Percentiles rank a stretch among this genome's conserved stretches.
These are phyloP conservation scores for Heliconius eleuchia DNA, from an alignment of 1,140 invertebrate genomes.

Conservation along the genomic window DNA sequence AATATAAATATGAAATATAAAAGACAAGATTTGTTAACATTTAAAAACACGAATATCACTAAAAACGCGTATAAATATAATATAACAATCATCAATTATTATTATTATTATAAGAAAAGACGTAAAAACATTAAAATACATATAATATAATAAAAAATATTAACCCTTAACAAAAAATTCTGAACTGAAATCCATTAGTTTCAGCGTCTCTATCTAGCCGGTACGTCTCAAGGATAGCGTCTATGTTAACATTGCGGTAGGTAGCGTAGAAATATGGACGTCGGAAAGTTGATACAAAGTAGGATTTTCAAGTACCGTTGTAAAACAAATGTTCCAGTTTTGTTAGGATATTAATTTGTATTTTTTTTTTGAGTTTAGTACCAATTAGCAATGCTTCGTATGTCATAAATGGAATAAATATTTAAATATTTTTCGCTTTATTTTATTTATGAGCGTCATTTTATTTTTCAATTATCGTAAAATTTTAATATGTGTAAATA, in stretches of 20 bases:
- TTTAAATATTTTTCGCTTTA: too few species aligned
- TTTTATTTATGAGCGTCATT: too few species aligned
- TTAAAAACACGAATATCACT: too few species aligned
- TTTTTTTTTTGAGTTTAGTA: not conserved
- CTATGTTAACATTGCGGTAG: conserved; percentile 45
- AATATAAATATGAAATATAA: too few species aligned
- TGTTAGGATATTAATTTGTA: not conserved
- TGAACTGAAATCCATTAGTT: conserved; percentile 32
- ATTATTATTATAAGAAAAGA: conserved; percentile 38
- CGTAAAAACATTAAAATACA: conserved; percentile 5
- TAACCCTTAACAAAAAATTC: not conserved
- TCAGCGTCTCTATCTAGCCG: conserved; percentile 28
- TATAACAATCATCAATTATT: not conserved
- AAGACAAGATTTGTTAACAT: too few species aligned
- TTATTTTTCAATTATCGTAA: too few species aligned
- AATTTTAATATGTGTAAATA: too few species aligned
- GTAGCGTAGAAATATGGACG: conserved; percentile 71
- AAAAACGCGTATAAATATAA: not conserved
- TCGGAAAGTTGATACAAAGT: conserved; percentile 74
- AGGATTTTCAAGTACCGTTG: conserved; percentile 70
- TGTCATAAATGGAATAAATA: too few species aligned
- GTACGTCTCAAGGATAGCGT: conserved; percentile 40
- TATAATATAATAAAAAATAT: not conserved
- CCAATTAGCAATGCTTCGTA: too few species aligned
- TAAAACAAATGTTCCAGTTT: conserved; percentile 13